Evolutionary conservation across 2,888 invertebrate genomes (phyloP).

Genomic region (Orthosia gracilis): DNA sequence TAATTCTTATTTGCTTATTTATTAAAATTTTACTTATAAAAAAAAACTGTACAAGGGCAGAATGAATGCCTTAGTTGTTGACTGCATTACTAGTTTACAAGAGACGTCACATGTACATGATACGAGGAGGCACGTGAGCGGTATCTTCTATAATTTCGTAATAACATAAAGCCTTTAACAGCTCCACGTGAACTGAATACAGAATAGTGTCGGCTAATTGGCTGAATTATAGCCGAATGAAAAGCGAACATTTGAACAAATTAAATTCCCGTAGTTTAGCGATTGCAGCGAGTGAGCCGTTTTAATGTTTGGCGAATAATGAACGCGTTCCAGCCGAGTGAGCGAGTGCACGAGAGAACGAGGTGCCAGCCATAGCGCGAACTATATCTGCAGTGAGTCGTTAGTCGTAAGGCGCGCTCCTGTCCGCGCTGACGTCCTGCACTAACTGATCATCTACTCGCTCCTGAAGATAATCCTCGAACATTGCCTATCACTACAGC

Average conservation of each 20-base stretch:
- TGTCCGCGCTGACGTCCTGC: background rate
- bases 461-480: background rate
- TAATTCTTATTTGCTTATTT: too few relatives aligned
- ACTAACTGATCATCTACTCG: conserved; percentile 6
- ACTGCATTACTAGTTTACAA: too few relatives aligned
- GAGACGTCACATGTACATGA: too few relatives aligned
- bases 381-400: conserved; percentile 5
- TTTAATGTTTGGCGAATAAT: conserved; percentile 19
- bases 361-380: background rate
- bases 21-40: too few relatives aligned
- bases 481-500: background rate
- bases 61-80: too few relatives aligned
- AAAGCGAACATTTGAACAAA: conserved; percentile 29
- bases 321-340: conserved; percentile 2
- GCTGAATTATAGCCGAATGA: conserved; percentile 23
- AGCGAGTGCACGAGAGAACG: conserved; percentile 15
- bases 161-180: background rate
- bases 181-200: background rate
- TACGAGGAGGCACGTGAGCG: too few relatives aligned
- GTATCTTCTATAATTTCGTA: too few relatives aligned
- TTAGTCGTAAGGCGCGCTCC: background rate
- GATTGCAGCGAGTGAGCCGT: conserved; percentile 18
- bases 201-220: background rate
- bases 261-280: conserved; percentile 18
- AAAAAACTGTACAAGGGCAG: too few relatives aligned